Evolutionary conservation across 2,113 vertebrate genomes (phyloP), one percentile per base, ranked within the genome.

Genomic region (Cynocephalus volans): DNA sequence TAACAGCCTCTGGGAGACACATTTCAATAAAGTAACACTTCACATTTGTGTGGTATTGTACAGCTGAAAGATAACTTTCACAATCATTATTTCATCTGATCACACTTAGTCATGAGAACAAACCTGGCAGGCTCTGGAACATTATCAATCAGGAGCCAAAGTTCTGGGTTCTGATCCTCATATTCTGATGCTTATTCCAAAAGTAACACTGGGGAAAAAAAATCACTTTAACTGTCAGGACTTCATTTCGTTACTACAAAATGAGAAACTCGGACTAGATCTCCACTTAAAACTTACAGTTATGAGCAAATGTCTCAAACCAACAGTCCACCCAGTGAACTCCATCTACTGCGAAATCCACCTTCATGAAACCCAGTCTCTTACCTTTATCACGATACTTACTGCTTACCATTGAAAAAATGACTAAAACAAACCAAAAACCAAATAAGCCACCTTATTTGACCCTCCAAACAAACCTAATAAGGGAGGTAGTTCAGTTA

Each of bases 401-500:
- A 52, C 21, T n/a, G 12, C 26, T 88, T 21, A 69, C 64, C 50
- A 54, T 19, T 56, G 67, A 72, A 52, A 88, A 3, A 5, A 36
- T 0, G 23, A 93, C 15, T 60, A 31, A 50, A 90, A 45, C 54
- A 95, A 90, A 82, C 14, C n/a, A 33, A 26, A 45, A 70, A 26
- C 17, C 5, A 93, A 77, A 67, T 52, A 88, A 93, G 23, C 31
- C 21, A 54, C 65, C 33, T 81, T 36, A 80, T 58, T 97, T 65
- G 52, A 90, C 69, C 58, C 28, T 95, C 64, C 23, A 67, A 86
- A 79, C 36, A 95, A 76, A 85, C 12, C 48, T 83, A 84, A 72
- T 6, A 28, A 36, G 33, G 21, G 14, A 89, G 33, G 41, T 26
- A 48, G 4, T 85, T 73, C 1, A 1, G 45, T 21, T 65, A 41